phyloP scores from a whole-genome alignment of 2,888 invertebrate genomes.

The Dusona sp. region DNA sequence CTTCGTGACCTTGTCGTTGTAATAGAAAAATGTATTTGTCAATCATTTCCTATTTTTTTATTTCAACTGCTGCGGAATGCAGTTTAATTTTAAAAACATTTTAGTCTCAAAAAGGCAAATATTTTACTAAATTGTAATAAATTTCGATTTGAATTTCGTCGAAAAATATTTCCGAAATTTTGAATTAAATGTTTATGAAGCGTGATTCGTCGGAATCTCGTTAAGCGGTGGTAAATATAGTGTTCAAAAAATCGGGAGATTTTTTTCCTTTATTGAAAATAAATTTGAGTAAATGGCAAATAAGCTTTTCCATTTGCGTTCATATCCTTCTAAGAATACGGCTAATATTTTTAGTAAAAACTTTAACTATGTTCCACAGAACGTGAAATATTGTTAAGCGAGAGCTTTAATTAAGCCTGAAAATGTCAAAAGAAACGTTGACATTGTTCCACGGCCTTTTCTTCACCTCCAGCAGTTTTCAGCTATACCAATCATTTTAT shows the following conservation, averaged over 20 bases:
- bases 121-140: too few species aligned
- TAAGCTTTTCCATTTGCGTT: not conserved
- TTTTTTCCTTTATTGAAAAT: too few species aligned
- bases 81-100: not conserved
- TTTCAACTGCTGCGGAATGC: not conserved
- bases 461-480: constrained; percentile 8
- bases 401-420: constrained; percentile 18
- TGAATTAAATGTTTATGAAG: too few species aligned
- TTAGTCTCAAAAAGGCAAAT: not conserved
- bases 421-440: constrained; percentile 3
- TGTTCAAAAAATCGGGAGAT: too few species aligned
- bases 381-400: constrained; percentile 2
- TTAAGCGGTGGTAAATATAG: not conserved
- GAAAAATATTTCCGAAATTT: too few species aligned
- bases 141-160: too few species aligned
- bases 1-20: constrained; percentile 7
- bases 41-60: not conserved
- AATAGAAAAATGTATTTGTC: not conserved
- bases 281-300: not conserved
- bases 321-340: not conserved
- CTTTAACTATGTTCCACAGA: not conserved
- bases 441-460: constrained; percentile 6
- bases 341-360: not conserved
- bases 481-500: constrained; percentile 34
- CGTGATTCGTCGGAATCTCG: not conserved